Evolutionary conservation across 2,797 vertebrate genomes (phyloP), one percentile per base, ranked within the genome.

Genomic region (Pempheris klunzingeri): DNA sequence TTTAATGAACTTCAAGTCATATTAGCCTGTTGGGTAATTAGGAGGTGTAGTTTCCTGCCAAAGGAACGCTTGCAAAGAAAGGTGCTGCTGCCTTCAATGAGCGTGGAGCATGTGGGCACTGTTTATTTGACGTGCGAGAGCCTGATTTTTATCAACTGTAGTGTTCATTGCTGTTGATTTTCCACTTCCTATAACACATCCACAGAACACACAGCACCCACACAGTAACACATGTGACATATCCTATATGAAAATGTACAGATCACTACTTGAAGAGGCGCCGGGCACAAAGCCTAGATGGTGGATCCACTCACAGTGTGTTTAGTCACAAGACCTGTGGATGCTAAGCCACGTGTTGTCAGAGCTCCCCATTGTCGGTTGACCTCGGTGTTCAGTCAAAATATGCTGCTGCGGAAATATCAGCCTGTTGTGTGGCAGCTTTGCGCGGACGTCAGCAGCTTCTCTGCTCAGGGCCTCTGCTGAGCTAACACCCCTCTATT

Each of bases 401-500:
- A 69, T 62, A 55, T 77, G 76, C 49, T 75, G 75, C 63, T 47
- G 74, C 68, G 36, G 70, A 82, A 84, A 81, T 69, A 62, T 75
- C 26, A 38, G 44, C 44, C 52, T 71, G 61, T 77, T 82, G 76
- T 86, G 55, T 47, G 55, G 49, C 66, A 49, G 62, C 20, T 39
- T 55, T 64, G 46, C 26, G 50, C 60, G 52, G 30, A 67, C 20
- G 22, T 90, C 85, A 89, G 87, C 86, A 77, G 74, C 80, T 74
- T 81, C 72, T 63, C 43, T 47, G 74, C 58, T 73, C 53, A 2
- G 63, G 14, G 76, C 36, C 66, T 65, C 68, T 68, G 81, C 36
- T 4, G 13, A 32, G 17, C 49, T 74, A 81, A 87, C 89, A 75
- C 83, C 76, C 63, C 63, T 87, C 80, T 60, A 82, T 88, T 88